Conservation (phyloP, 1,140 invertebrate species). For the Nylanderia fulva region DNA sequence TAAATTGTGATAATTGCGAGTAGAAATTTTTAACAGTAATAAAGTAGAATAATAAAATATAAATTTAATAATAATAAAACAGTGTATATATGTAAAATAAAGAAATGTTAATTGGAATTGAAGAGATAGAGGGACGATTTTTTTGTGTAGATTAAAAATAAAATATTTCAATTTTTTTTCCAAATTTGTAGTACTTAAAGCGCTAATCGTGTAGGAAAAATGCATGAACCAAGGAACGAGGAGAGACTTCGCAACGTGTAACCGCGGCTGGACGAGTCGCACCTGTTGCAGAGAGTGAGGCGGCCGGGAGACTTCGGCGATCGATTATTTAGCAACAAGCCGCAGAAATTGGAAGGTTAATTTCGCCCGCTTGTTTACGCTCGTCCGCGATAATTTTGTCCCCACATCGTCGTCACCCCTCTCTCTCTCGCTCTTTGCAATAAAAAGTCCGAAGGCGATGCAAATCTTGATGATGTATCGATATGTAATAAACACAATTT, state of each 20-base stretch:
- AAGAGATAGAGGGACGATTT: too few species aligned
- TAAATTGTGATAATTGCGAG: too few species aligned
- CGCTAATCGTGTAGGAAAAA: neutral
- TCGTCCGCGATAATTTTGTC: constrained; percentile 80
- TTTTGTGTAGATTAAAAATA: neutral
- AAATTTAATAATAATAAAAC: neutral
- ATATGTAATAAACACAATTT: neutral
- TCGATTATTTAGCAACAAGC: constrained; percentile 85
- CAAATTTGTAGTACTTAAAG: neutral
- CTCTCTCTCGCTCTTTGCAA: neutral
- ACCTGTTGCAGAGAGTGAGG: constrained; percentile 79
- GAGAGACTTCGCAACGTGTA: constrained; percentile 73
- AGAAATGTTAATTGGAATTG: neutral
- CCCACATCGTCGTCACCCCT: constrained; percentile 26
- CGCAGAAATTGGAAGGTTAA: constrained; percentile 84
- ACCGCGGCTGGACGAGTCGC: constrained; percentile 68
- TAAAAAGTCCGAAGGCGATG: neutral
- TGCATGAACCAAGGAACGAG: neutral
- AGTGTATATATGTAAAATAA: neutral
- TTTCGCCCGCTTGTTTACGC: constrained; percentile 81
- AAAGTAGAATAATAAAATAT: neutral
- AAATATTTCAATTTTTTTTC: neutral
- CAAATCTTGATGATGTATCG: too few species aligned
- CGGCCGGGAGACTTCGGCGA: constrained; percentile 77
- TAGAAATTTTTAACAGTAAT: neutral